Evolutionary conservation across 2,888 invertebrate genomes (phyloP).

Genomic region (Cantharis lateralis): DNA sequence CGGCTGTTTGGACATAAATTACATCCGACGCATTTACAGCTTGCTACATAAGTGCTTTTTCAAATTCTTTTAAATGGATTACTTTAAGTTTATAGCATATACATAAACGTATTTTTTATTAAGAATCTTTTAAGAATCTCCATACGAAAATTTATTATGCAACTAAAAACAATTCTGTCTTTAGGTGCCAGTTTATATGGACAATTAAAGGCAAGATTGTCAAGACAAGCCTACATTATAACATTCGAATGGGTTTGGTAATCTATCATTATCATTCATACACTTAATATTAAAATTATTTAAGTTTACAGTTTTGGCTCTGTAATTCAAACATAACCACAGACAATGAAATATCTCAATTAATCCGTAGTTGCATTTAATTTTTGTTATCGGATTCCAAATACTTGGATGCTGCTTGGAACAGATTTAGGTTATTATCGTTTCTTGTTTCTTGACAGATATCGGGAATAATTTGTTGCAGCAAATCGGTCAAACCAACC

Average conservation of each 20-base stretch:
- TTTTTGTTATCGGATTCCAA: too few species aligned
- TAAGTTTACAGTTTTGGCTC: not conserved
- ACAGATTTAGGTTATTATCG: not conserved
- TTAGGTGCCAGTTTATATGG: not conserved
- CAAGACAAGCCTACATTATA: not conserved
- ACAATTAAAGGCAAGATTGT: not conserved
- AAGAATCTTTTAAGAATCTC: constrained; percentile 3
- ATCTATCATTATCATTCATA: not conserved
- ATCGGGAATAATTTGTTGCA: not conserved
- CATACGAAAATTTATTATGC: not conserved
- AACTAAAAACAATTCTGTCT: not conserved
- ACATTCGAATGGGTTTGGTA: not conserved
- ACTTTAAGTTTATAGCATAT: constrained; percentile 32
- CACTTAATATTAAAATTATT: not conserved
- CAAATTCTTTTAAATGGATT: constrained; percentile 50
- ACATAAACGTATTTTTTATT: constrained; percentile 19
- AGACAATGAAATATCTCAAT: too few species aligned
- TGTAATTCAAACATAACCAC: not conserved
- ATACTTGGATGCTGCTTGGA: not conserved
- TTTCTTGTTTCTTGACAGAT: not conserved
- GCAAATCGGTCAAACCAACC: not conserved
- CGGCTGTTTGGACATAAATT: constrained; percentile 53
- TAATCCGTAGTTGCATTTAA: too few species aligned
- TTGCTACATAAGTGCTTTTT: constrained; percentile 49
- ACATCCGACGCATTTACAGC: constrained; percentile 49